Percentiles rank a stretch among this genome's conserved stretches.
These are phyloP conservation scores for Poicephalus gulielmi DNA, from an alignment of 2,113 vertebrate species.

Conservation along the genomic window DNA sequence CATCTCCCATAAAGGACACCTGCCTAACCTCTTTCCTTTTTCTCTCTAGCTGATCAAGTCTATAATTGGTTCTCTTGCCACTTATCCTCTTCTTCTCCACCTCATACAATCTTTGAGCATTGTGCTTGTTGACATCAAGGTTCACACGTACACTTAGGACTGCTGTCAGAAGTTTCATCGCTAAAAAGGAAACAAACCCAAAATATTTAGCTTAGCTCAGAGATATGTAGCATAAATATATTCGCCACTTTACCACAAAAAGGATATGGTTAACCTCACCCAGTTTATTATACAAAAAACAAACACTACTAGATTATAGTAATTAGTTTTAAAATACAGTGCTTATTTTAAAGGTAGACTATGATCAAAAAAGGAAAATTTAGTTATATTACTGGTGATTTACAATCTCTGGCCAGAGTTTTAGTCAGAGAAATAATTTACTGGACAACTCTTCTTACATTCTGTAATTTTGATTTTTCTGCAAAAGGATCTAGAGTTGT, in stretches of 20 bases:
- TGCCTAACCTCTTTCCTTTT: slow-evolving; percentile 82
- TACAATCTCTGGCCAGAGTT: background rate
- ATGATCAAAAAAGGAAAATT: background rate
- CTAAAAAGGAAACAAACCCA: slow-evolving; percentile 67
- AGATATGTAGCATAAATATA: background rate
- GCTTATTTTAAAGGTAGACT: background rate
- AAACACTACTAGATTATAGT: background rate
- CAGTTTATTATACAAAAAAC: background rate
- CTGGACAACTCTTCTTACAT: background rate
- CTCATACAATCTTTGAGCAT: slow-evolving; percentile 80
- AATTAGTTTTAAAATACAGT: background rate
- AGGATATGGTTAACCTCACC: background rate
- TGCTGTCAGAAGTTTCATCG: slow-evolving; percentile 86
- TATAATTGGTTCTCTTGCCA: slow-evolving; percentile 70
- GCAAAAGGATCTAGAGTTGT: background rate
- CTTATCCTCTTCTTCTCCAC: slow-evolving; percentile 78
- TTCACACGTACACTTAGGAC: slow-evolving; percentile 79
- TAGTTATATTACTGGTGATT: background rate
- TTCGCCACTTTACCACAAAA: background rate
- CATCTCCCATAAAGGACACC: background rate
- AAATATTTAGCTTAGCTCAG: background rate
- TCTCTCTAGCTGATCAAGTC: slow-evolving; percentile 79
- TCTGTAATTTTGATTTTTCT: background rate
- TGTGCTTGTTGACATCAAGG: slow-evolving; percentile 80
- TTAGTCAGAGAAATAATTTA: background rate